Evolutionary conservation across 2,888 invertebrate species (phyloP).

Genomic region (Harpalus rufipes): DNA sequence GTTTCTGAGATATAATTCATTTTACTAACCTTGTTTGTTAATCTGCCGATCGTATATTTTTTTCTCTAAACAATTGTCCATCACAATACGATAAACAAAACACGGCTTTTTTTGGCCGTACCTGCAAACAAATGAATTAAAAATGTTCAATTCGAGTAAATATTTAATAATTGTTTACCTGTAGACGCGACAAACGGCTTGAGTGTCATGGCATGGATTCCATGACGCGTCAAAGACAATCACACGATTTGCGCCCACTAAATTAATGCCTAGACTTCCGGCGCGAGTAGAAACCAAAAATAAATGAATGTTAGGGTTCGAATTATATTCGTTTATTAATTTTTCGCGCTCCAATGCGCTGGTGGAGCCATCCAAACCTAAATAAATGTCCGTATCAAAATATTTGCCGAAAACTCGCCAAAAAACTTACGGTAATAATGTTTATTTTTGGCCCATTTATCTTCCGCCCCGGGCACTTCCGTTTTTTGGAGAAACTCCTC

Average conservation of each 20-base stretch:
- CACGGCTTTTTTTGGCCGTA: slow-evolving; percentile 97
- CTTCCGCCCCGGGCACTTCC: slow-evolving; percentile 83
- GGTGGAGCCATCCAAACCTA: slow-evolving; percentile 97
- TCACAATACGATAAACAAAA: slow-evolving; percentile 97
- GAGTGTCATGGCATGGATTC: slow-evolving; percentile 99
- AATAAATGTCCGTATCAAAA: not conserved
- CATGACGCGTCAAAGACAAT: slow-evolving; percentile 99
- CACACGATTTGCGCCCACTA: slow-evolving; percentile 98
- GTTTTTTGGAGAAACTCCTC: slow-evolving; percentile 93
- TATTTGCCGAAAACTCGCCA: not conserved
- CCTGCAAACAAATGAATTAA: slow-evolving; percentile 74
- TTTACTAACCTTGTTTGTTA: slow-evolving; percentile 91
- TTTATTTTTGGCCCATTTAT: slow-evolving; percentile 90
- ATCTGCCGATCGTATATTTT: slow-evolving; percentile 99
- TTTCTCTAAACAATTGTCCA: slow-evolving; percentile 97
- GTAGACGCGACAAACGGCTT: slow-evolving; percentile 97
- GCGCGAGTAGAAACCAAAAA: slow-evolving; percentile 98
- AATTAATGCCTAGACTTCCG: slow-evolving; percentile 97
- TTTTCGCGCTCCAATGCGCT: slow-evolving; percentile 96
- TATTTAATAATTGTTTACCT: slow-evolving; percentile 76
- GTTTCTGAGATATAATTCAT: not conserved
- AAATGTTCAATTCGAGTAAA: not conserved
- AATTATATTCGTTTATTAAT: slow-evolving; percentile 97
- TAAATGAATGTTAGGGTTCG: slow-evolving; percentile 90
- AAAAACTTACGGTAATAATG: slow-evolving; percentile 92